Conservation (phyloP, 37 sponge, comb jelly and placozoan genomes). For the Beroe forskalii region DNA sequence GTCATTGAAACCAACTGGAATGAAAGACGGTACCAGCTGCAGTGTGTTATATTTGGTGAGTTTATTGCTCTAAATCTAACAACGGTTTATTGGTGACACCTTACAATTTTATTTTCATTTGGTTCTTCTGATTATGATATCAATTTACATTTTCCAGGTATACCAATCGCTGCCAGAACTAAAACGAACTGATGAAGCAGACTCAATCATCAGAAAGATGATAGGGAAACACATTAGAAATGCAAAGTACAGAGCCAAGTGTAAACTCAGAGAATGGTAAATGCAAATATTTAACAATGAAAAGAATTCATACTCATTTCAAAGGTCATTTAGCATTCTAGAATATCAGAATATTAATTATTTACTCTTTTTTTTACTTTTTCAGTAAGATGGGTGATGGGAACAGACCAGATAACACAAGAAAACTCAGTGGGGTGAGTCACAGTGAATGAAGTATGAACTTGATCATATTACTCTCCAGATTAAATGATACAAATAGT, state of each 20-base stretch:
- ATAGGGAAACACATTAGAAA: conserved; percentile 60
- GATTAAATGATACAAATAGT: too few species aligned
- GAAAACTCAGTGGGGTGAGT: too few species aligned
- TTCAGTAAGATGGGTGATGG: too few species aligned
- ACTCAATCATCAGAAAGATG: conserved; percentile 58
- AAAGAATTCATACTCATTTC: too few species aligned
- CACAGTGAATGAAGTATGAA: too few species aligned
- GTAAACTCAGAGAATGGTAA: conserved; percentile 59
- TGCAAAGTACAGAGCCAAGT: conserved; percentile 59
- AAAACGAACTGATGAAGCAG: conserved; percentile 62
- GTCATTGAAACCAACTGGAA: conserved; percentile 46
- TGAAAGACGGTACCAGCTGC: conserved; percentile 35
- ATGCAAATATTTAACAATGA: too few species aligned
- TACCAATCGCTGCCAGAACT: conserved; percentile 56
- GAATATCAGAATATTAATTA: too few species aligned
- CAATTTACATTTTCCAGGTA: not conserved
- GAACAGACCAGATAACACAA: too few species aligned
- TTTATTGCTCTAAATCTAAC: not conserved
- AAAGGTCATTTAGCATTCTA: too few species aligned
- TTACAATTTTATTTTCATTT: not conserved
- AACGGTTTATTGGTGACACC: not conserved
- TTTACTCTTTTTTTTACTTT: too few species aligned
- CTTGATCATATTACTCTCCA: too few species aligned
- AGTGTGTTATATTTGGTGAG: conserved; percentile 26
- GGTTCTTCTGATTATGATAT: not conserved